Conservation (phyloP, 2,113 vertebrate genomes). For the Hippocampus zosterae region DNA sequence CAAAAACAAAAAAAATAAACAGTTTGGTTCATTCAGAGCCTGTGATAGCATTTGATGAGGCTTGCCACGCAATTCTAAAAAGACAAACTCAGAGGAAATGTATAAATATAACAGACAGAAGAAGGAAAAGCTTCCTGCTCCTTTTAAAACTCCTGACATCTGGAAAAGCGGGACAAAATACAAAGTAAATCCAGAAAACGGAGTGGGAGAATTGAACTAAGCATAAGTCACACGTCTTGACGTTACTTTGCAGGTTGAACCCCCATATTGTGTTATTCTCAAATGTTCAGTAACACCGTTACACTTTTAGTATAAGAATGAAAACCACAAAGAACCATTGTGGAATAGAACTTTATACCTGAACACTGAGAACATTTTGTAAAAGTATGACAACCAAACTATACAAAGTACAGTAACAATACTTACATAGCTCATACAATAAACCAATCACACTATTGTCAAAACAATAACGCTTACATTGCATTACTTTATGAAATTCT, state of each 20-base stretch:
- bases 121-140: not conserved
- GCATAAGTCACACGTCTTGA: not conserved
- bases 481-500: not conserved
- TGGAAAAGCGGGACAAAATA: too few relatives aligned
- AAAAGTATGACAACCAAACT: conserved; percentile 44
- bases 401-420: conserved; percentile 14
- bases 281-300: not conserved
- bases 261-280: not conserved
- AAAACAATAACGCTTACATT: not conserved
- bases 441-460: conserved; percentile 18
- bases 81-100: too few relatives aligned
- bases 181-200: not conserved
- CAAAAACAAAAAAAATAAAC: not conserved
- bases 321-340: not conserved
- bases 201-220: not conserved
- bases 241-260: not conserved
- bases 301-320: not conserved
- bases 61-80: not conserved
- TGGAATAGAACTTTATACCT: conserved; percentile 9
- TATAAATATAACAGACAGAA: too few relatives aligned
- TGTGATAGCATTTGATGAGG: not conserved
- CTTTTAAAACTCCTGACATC: too few relatives aligned
- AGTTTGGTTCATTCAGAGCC: too few relatives aligned
- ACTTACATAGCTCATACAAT: conserved; percentile 14
- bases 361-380: conserved; percentile 23